These are phyloP conservation scores for Progne subis DNA, from an alignment of 2,113 vertebrate genomes.

Conservation along the genomic window DNA sequence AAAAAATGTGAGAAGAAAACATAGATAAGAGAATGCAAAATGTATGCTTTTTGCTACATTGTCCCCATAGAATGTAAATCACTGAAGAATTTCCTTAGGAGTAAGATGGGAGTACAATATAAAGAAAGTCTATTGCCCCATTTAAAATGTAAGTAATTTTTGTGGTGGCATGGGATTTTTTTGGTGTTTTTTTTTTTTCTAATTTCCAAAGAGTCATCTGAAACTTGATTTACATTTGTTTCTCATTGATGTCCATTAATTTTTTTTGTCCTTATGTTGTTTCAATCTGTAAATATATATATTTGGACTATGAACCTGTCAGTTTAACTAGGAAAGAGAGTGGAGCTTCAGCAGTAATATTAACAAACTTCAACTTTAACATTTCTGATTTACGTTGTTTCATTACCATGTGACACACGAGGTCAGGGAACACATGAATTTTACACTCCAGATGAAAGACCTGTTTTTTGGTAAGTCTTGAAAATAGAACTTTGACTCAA, in stretches of 20 bases:
- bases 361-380: constrained; percentile 70
- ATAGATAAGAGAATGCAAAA: neutral
- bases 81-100: neutral
- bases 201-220: neutral
- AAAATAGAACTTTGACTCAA: constrained; percentile 48
- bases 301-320: constrained; percentile 38
- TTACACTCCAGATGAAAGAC: constrained; percentile 66
- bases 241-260: constrained; percentile 31
- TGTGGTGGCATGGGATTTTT: neutral
- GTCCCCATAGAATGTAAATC: neutral
- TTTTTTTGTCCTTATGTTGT: neutral
- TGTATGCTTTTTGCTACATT: neutral
- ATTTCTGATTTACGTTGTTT: constrained; percentile 68
- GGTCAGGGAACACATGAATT: constrained; percentile 69
- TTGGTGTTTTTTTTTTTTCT: neutral
- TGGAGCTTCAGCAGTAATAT: constrained; percentile 60
- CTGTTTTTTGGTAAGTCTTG: constrained; percentile 29
- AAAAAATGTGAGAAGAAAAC: neutral
- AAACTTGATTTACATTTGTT: constrained; percentile 45
- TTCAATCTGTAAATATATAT: constrained; percentile 57
- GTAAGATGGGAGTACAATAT: neutral
- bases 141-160: neutral
- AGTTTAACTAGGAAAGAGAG: constrained; percentile 46
- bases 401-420: constrained; percentile 56
- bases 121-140: neutral